These are phyloP conservation scores for Tenthredo notha DNA, from an alignment of 2,888 invertebrate species.

Conservation along the genomic window DNA sequence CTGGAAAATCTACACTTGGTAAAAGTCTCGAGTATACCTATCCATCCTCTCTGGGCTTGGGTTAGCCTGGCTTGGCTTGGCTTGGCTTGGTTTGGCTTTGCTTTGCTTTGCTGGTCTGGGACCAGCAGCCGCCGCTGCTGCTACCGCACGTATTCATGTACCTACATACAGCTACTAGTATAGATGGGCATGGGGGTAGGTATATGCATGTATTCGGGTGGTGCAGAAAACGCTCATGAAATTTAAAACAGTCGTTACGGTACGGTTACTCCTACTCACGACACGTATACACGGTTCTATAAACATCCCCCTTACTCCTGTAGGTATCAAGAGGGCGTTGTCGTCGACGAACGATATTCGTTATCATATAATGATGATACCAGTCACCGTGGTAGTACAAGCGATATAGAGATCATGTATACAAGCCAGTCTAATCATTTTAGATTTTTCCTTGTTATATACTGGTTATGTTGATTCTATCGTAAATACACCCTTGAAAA, in stretches of 20 bases:
- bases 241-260: conserved; percentile 76
- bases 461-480: background rate
- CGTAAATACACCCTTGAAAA: background rate
- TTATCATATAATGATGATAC: conserved; percentile 9
- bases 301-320: background rate
- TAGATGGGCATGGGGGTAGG: background rate
- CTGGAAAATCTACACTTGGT: background rate
- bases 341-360: background rate
- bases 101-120: background rate
- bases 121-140: background rate
- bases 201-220: conserved; percentile 21
- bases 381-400: background rate
- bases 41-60: background rate
- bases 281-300: conserved; percentile 2
- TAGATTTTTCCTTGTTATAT: background rate
- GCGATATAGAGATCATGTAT: background rate
- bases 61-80: too few species aligned
- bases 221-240: conserved; percentile 69
- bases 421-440: background rate
- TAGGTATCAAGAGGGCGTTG: conserved; percentile 1
- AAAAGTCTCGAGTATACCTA: background rate
- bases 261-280: conserved; percentile 66
- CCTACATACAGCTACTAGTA: background rate
- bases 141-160: background rate
- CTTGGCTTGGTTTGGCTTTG: background rate